Evolutionary conservation across 2,113 vertebrate genomes (phyloP).

Genomic region (Actenoides lindsayi): DNA sequence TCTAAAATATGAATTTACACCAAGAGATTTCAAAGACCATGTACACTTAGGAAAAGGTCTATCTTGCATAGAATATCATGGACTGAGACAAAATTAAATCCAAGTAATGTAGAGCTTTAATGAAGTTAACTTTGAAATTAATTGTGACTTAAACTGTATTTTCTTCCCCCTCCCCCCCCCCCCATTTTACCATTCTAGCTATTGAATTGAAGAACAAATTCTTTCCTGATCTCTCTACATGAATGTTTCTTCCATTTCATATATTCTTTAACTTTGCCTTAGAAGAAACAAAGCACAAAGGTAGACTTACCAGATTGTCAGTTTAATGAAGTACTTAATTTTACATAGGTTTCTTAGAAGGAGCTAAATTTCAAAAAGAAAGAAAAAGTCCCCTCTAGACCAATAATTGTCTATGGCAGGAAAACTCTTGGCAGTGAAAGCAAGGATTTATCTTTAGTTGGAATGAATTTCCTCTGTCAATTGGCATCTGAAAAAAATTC

Average conservation of each 20-base stretch:
- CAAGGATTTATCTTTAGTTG: slow-evolving; percentile 51
- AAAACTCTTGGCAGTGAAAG: slow-evolving; percentile 60
- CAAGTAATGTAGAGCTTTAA: not conserved
- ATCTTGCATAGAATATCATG: not conserved
- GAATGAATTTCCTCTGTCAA: slow-evolving; percentile 66
- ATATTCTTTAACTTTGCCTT: not conserved
- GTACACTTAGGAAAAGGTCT: not conserved
- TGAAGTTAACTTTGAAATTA: not conserved
- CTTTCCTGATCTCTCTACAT: not conserved
- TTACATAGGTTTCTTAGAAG: slow-evolving; percentile 48
- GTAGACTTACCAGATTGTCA: slow-evolving; percentile 37
- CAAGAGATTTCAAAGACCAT: not conserved
- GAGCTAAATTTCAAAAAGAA: slow-evolving; percentile 59
- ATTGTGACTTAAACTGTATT: not conserved
- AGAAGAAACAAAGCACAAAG: slow-evolving; percentile 47
- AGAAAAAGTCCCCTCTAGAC: slow-evolving; percentile 44
- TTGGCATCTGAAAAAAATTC: slow-evolving; percentile 62
- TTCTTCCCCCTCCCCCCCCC: not conserved
- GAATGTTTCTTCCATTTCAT: slow-evolving; percentile 1
- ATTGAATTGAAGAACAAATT: not conserved
- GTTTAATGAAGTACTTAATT: slow-evolving; percentile 62
- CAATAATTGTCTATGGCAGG: slow-evolving; percentile 57
- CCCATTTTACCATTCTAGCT: rapidly evolving
- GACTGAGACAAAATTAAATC: not conserved
- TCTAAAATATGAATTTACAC: not conserved